phyloP scores from a whole-genome alignment of 2,888 invertebrate species.

The Drosophila anceps region DNA sequence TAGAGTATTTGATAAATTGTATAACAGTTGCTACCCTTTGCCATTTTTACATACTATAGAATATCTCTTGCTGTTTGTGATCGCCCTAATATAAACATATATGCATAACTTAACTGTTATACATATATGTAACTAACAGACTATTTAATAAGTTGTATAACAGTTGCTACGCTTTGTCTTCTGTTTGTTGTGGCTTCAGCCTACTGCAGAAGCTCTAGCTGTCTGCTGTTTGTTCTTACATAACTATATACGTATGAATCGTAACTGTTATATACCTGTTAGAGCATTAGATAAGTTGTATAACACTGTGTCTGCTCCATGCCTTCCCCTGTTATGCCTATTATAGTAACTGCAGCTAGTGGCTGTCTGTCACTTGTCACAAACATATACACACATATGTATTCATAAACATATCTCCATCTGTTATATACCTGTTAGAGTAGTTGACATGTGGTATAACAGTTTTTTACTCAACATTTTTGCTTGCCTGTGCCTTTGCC shows the following conservation, averaged over 20 bases:
- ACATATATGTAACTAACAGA: background rate
- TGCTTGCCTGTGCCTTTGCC: conserved; percentile 13
- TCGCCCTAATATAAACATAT: background rate
- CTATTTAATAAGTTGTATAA: background rate
- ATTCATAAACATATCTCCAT: background rate
- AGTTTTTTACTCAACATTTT: background rate
- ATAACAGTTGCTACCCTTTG: background rate
- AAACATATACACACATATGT: background rate
- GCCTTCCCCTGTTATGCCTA: background rate
- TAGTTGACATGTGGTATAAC: background rate
- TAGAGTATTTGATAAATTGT: background rate
- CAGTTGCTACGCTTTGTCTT: background rate
- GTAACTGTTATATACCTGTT: background rate
- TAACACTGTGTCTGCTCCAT: background rate
- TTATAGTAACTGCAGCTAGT: background rate
- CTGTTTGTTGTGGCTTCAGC: background rate
- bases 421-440: background rate
- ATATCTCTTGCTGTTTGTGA: background rate
- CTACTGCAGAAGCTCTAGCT: background rate
- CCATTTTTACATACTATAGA: background rate
- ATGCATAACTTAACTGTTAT: background rate
- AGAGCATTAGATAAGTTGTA: background rate
- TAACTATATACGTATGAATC: background rate
- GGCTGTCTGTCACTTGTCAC: background rate
- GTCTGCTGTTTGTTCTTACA: background rate